These are phyloP conservation scores for Leuciscus waleckii DNA, from an alignment of 2,797 vertebrate species.

Conservation along the genomic window DNA sequence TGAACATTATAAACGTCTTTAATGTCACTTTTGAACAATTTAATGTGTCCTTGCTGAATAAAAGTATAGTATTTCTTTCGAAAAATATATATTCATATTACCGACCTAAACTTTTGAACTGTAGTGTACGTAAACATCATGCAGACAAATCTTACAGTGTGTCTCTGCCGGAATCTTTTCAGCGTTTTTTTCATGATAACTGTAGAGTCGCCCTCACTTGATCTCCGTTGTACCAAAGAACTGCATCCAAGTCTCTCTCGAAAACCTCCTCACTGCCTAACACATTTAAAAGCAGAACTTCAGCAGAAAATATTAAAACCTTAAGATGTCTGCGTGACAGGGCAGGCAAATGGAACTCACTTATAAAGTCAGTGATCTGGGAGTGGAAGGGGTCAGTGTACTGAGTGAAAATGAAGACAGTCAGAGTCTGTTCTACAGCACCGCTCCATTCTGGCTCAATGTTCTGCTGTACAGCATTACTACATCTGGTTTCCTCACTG, in stretches of 20 bases:
- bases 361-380: slow-evolving; percentile 60
- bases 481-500: slow-evolving; percentile 41
- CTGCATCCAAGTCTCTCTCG: slow-evolving; percentile 54
- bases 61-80: background rate
- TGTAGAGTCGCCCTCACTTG: slow-evolving; percentile 47
- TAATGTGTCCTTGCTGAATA: background rate
- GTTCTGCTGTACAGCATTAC: slow-evolving; percentile 42
- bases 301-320: background rate
- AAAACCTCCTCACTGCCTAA: slow-evolving; percentile 58
- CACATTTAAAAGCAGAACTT: slow-evolving; percentile 29
- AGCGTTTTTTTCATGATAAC: slow-evolving; percentile 46
- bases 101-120: background rate
- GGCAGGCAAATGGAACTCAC: slow-evolving; percentile 39
- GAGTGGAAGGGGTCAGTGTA: slow-evolving; percentile 66
- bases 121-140: background rate
- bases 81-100: background rate
- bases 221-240: slow-evolving; percentile 56
- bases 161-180: slow-evolving; percentile 51
- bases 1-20: background rate
- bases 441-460: slow-evolving; percentile 34
- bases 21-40: background rate
- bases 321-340: background rate
- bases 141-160: slow-evolving; percentile 31
- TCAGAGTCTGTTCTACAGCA: slow-evolving; percentile 60
- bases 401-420: slow-evolving; percentile 64